Percentiles rank a stretch among this genome's conserved stretches.
Evolutionary conservation across 2,888 invertebrate genomes (phyloP).

Genomic region (Drosophila percnosoma): DNA sequence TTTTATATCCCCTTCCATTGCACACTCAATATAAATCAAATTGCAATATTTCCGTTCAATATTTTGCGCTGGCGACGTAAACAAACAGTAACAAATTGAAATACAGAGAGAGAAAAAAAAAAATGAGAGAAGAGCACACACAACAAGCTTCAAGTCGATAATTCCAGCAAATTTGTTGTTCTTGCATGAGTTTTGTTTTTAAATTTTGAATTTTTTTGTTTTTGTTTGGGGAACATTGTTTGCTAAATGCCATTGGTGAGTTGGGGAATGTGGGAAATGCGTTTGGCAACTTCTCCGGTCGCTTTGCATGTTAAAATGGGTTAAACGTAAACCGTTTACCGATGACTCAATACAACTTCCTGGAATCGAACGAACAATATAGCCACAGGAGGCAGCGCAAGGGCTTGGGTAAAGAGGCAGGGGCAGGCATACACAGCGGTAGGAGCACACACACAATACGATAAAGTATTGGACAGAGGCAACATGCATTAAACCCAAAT

Average conservation of each 20-base stretch:
- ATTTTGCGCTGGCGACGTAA: slow-evolving; percentile 69
- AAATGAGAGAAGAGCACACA: not conserved
- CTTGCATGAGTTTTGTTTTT: not conserved
- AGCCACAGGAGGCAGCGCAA: slow-evolving; percentile 5
- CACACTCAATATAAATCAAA: slow-evolving; percentile 65
- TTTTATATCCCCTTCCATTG: slow-evolving; percentile 3
- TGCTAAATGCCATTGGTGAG: slow-evolving; percentile 65
- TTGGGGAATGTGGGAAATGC: slow-evolving; percentile 63
- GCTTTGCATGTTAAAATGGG: slow-evolving; percentile 75
- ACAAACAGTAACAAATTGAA: slow-evolving; percentile 78
- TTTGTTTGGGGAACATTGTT: slow-evolving; percentile 62
- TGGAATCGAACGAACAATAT: slow-evolving; percentile 45
- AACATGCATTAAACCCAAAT: slow-evolving; percentile 76
- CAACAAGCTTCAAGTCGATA: slow-evolving; percentile 34
- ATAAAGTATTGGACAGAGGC: slow-evolving; percentile 13
- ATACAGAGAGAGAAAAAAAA: slow-evolving; percentile 16
- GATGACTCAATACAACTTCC: slow-evolving; percentile 78
- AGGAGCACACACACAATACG: not conserved
- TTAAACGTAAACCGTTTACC: slow-evolving; percentile 81
- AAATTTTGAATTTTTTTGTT: slow-evolving; percentile 8
- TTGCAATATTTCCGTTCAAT: slow-evolving; percentile 80
- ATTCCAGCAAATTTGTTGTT: slow-evolving; percentile 35
- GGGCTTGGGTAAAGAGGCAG: not conserved
- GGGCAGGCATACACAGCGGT: not conserved
- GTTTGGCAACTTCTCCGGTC: slow-evolving; percentile 43